phyloP scores from a whole-genome alignment of 2,797 vertebrate genomes.

The Threskiornis aethiopicus region DNA sequence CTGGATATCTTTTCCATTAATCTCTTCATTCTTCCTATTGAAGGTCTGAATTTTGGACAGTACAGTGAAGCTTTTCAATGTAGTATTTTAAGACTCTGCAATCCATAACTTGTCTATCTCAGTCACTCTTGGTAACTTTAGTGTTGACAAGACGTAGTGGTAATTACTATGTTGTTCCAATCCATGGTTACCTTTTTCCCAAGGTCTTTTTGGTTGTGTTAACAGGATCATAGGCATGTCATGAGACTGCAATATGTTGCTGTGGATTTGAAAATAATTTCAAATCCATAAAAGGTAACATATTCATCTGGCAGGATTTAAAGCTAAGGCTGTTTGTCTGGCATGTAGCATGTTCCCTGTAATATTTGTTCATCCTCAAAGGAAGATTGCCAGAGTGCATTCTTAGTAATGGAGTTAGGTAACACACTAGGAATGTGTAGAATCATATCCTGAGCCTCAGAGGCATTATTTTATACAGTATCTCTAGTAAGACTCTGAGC shows the following conservation, averaged over 20 bases:
- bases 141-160: background rate
- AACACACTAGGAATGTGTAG: conserved; percentile 7
- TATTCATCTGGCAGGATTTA: conserved; percentile 32
- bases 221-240: background rate
- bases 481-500: background rate
- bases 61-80: background rate
- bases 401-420: conserved; percentile 10
- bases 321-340: conserved; percentile 35
- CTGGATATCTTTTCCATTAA: background rate
- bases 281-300: conserved; percentile 49
- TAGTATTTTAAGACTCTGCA: background rate
- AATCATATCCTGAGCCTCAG: conserved; percentile 24
- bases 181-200: background rate
- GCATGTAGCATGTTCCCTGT: conserved; percentile 33
- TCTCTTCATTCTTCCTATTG: background rate
- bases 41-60: background rate
- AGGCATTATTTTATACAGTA: background rate
- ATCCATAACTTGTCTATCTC: background rate
- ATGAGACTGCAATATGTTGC: conserved; percentile 5
- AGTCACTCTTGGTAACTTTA: background rate
- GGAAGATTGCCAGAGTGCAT: conserved; percentile 1
- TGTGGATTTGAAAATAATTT: background rate
- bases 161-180: background rate
- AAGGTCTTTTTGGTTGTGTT: background rate
- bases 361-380: conserved; percentile 53